Evolutionary conservation across 2,797 vertebrate genomes (phyloP), one percentile per base, ranked within the genome.

Genomic region (Hippopotamyrus pictus): DNA sequence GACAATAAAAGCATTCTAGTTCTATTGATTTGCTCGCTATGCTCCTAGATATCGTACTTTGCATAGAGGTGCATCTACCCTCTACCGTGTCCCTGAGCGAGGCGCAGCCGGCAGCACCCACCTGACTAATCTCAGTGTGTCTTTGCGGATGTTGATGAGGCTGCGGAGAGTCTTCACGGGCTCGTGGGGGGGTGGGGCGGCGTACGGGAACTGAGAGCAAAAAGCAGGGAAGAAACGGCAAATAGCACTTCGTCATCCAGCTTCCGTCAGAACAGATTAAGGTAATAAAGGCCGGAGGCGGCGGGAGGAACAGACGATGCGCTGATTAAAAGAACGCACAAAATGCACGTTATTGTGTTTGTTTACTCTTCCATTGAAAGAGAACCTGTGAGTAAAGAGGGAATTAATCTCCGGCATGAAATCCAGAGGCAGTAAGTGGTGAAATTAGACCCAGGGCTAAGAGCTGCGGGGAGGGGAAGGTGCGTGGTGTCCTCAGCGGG

Each of bases 141-240:
- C 99, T 94, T 99, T 99, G 14, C 99, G 97, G 94, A 99, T 98
- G 93, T 99, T 99, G 94, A 99, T 97, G 91, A 99, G 96, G 92
- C 99, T 99, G 92, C 98, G 96, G 92, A 99, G 95, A 0, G 98
- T 99, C 96, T 99, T 99, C 90, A 99, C 98, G 0, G 99, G 99
- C 93, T 99, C 99, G 90, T 99, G 98, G 93, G 98, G 98, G 57
- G 98, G 98, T 88, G 98, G 98, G 90, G 99, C 97, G 29, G 97
- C 97, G 0, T 99, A 99, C 3, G 98, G 98, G 93, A 99, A 99
- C 99, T 99, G 94, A 89, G 41, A 89, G 8, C 53, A 53, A 46
- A 84, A 88, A 53, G 17, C 84, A 84, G 4, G 29, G 37, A 37
- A 73, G 5, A 37, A 73, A 37, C 14, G 17, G 33, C 5, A 73